Base-by-base conservation (phyloP, 2,888 invertebrate species). In the Pheosia tremula region DNA sequence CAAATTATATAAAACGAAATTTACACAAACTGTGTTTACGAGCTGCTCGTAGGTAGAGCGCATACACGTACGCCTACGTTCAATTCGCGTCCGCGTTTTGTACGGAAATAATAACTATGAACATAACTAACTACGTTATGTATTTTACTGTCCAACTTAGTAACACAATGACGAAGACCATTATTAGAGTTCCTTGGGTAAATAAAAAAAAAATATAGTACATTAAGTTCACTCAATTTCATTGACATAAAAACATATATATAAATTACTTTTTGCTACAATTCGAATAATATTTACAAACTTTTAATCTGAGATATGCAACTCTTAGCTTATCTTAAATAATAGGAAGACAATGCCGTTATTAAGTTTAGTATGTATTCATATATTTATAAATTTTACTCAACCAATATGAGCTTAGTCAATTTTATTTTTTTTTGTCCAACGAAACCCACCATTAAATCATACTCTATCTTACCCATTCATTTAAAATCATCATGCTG, bases 51-150 rank as follows among this genome's bases (percentile, higher is more conserved):
- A 38, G 37, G 39, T 52, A 62, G 60, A 8, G 47, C 54, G 52
- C 37, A 59, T 56, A 57, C 56, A 24, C 24, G 56, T 57, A 55
- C 56, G 61, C 63, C 55, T 53, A 61, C 67, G 69, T 63, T 57
- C 62, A 68, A 64, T 58, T 62, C 62, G 53, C 68, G 72, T 63
- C 67, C 68, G 58, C 59, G 64, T 67, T 68, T 67, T 68, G 66
- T 70, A 70, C 68, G 74, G 77, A 74, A 77, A 77, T 68, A 58
- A 76, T 70, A 72, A 76, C 66, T 70, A 62, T 60, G 62, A 64
- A 58, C 62, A 60, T 56, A 63, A 71, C 64, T 72, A 56, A 60
- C 64, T 36, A 37, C 45, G 50, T 8, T 37, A 39, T 43, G 47
- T 62, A 66, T 67, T 66, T 70, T 39, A 52, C 13, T 54, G 61